Evolutionary conservation across 2,888 invertebrate genomes (phyloP).

Genomic region (Pristionchus fissidentatus): DNA sequence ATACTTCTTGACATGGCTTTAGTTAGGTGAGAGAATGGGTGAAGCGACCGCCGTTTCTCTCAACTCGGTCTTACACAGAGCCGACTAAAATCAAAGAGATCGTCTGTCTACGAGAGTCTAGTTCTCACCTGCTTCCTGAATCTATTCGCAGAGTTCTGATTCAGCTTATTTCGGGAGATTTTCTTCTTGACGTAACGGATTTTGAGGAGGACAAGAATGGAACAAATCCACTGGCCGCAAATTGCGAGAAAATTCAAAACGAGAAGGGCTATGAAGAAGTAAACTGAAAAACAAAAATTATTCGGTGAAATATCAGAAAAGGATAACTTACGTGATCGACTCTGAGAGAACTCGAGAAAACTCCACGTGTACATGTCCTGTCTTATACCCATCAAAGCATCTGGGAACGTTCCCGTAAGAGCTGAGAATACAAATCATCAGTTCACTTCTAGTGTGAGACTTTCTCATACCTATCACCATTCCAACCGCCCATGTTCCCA

Average conservation of each 20-base stretch:
- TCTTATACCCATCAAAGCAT: conserved; percentile 64
- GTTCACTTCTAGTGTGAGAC: neutral
- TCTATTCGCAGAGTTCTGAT: conserved; percentile 72
- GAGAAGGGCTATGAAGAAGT: conserved; percentile 60
- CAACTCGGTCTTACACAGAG: neutral
- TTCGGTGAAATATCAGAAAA: neutral
- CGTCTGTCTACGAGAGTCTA: neutral
- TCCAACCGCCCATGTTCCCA: conserved; percentile 70
- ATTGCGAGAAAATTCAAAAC: conserved; percentile 61
- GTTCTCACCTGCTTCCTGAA: conserved; percentile 69
- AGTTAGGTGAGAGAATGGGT: too few relatives aligned
- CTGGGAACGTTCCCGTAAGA: conserved; percentile 65
- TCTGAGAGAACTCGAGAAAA: conserved; percentile 51
- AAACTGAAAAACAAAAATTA: conserved; percentile 51
- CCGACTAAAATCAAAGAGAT: neutral
- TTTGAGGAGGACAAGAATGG: conserved; percentile 69
- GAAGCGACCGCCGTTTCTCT: too few relatives aligned
- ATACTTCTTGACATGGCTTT: too few relatives aligned
- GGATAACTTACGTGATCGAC: conserved; percentile 45
- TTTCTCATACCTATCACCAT: conserved; percentile 54
- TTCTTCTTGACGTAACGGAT: conserved; percentile 69
- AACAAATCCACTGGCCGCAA: conserved; percentile 66
- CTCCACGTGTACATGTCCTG: conserved; percentile 69
- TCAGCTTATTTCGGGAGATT: conserved; percentile 71
- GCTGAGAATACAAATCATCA: conserved; percentile 52